Evolutionary conservation across 2,888 invertebrate genomes (phyloP), one percentile per base, ranked within the genome.

Genomic region (Athetis lepigone): DNA sequence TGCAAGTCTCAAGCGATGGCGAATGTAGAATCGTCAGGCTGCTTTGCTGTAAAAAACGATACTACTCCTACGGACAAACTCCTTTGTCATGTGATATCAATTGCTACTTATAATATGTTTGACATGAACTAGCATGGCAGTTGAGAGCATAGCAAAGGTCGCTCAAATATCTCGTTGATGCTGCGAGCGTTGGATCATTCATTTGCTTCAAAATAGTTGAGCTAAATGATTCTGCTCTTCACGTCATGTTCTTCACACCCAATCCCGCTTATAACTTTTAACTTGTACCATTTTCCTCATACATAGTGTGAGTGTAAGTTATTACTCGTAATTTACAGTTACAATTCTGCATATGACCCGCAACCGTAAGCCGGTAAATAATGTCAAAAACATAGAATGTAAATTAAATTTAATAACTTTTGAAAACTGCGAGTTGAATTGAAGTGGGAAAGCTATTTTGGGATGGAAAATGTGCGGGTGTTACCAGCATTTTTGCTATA

Each of bases 341-440:
- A 63, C 62, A 66, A 55, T 66, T 71, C 73, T 72, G 77, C 77
- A 79, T 79, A 60, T 60, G 75, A 76, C 58, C 47, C 46, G 46
- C 37, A 19, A 49, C 52, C 47, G 50, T 52, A 33, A 40, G 49
- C 58, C 54, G 33, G 52, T 71, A 56, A 67, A 63, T 76, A 74
- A 75, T 63, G 77, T 58, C 77, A 43, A 55, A 67, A 79, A 79
- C 62, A 75, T 52, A 60, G 27, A 52, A 71, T 45, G 37, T 70
- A 42, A 60, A 77, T 74, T 68, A 63, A 73, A 68, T 74, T 77
- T 68, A 57, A 75, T 73, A 77, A 77, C 57, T 77, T 77, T 63
- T 40, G 46, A 51, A 57, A 73, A 60, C 40, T 67, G 37, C 37
- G 25, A 27, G 42, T 42, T 45, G 39, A 57, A 51, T 68, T 73